Evolutionary conservation across 2,113 vertebrate species (phyloP).

Genomic region (Tachuris rubrigastra): DNA sequence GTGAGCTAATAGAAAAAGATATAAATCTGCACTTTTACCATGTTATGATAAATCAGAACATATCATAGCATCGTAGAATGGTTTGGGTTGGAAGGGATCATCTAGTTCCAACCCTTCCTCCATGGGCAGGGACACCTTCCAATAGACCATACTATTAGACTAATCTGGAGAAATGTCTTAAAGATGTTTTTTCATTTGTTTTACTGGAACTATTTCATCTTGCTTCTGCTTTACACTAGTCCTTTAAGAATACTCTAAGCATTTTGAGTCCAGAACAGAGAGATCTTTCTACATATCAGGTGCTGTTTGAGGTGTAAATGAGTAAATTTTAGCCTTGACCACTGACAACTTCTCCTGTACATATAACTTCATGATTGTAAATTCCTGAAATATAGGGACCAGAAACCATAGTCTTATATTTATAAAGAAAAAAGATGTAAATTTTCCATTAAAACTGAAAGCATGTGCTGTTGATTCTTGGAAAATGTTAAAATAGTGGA

Average conservation of each 20-base stretch:
- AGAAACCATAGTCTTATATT: neutral
- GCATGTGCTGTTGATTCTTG: neutral
- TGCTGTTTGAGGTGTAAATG: neutral
- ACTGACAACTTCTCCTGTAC: neutral
- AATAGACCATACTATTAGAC: neutral
- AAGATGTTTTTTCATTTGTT: neutral
- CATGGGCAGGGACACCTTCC: neutral
- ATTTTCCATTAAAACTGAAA: neutral
- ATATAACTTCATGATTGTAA: neutral
- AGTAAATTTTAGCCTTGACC: neutral
- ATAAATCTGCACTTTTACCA: neutral
- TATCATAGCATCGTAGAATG: fast-evolving
- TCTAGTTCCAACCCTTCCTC: neutral
- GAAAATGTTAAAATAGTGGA: neutral
- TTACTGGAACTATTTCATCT: neutral
- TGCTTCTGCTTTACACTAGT: neutral
- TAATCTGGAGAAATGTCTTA: neutral
- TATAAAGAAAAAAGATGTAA: neutral
- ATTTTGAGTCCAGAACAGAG: neutral
- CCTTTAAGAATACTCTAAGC: neutral
- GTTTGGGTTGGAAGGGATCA: neutral
- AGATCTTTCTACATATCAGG: neutral
- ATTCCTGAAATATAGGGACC: neutral
- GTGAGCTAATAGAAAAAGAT: neutral
- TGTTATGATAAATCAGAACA: neutral